These are phyloP conservation scores for Campoplex nolae DNA, from an alignment of 2,888 invertebrate genomes.

Conservation along the genomic window DNA sequence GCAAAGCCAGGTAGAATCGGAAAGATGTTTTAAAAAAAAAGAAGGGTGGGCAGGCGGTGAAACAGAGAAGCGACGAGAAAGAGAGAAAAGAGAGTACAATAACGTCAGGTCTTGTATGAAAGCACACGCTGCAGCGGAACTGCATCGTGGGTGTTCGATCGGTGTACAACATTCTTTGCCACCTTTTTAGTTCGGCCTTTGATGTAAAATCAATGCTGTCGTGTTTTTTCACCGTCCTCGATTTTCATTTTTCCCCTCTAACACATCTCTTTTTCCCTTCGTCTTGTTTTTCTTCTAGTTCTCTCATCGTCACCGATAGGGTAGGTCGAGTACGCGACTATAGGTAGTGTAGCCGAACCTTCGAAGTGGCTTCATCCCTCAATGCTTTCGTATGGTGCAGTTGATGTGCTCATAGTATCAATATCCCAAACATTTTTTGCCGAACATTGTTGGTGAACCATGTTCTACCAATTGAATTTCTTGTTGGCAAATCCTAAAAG, in stretches of 20 bases:
- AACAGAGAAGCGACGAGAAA: constrained; percentile 53
- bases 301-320: constrained; percentile 75
- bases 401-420: constrained; percentile 39
- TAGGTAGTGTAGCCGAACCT: constrained; percentile 66
- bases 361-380: constrained; percentile 43
- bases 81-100: constrained; percentile 52
- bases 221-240: constrained; percentile 76
- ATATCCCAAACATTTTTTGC: constrained; percentile 65
- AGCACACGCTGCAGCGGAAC: constrained; percentile 75
- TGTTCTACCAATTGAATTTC: not conserved
- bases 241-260: constrained; percentile 77
- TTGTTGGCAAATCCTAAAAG: constrained; percentile 1
- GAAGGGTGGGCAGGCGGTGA: constrained; percentile 19
- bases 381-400: constrained; percentile 39
- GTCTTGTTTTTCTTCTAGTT: constrained; percentile 65
- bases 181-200: constrained; percentile 83
- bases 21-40: constrained; percentile 57
- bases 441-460: not conserved
- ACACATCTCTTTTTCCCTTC: constrained; percentile 77
- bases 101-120: constrained; percentile 72
- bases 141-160: constrained; percentile 81
- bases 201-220: constrained; percentile 84
- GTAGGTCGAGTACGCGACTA: constrained; percentile 79
- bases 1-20: constrained; percentile 63
- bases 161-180: constrained; percentile 82